These are phyloP conservation scores for Micronycteris hirsuta DNA, from an alignment of 2,113 vertebrate genomes.

Conservation along the genomic window DNA sequence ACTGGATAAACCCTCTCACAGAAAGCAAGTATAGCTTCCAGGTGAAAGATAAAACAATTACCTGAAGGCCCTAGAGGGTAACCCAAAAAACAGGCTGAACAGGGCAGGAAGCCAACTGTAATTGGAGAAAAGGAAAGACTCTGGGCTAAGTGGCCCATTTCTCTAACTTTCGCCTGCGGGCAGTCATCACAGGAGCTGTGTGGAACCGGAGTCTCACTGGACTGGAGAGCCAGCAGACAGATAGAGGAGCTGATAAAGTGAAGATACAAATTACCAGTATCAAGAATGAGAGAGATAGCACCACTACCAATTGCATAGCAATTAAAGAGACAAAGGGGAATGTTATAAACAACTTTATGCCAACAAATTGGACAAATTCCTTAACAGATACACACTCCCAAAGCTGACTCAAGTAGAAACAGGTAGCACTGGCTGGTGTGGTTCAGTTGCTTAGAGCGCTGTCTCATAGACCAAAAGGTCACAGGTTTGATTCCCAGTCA, in stretches of 20 bases:
- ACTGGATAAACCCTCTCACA: background rate
- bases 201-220: background rate
- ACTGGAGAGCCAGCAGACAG: background rate
- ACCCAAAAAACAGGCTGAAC: background rate
- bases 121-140: background rate
- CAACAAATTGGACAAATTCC: slow-evolving; percentile 6
- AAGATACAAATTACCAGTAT: background rate
- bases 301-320: background rate
- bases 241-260: background rate
- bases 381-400: slow-evolving; percentile 14
- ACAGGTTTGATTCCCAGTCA: too few species aligned
- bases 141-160: background rate
- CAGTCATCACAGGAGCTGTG: background rate
- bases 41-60: background rate
- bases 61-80: background rate
- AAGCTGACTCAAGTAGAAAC: slow-evolving; percentile 22
- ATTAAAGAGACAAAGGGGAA: background rate
- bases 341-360: slow-evolving; percentile 1
- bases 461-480: too few species aligned
- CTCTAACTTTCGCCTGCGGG: background rate
- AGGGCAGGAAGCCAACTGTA: background rate
- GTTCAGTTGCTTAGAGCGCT: too few species aligned
- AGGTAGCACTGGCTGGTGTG: background rate
- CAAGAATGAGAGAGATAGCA: background rate
- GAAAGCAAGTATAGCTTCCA: background rate